These are phyloP conservation scores for Drosophila auraria DNA, from an alignment of 1,140 invertebrate genomes.

Conservation along the genomic window DNA sequence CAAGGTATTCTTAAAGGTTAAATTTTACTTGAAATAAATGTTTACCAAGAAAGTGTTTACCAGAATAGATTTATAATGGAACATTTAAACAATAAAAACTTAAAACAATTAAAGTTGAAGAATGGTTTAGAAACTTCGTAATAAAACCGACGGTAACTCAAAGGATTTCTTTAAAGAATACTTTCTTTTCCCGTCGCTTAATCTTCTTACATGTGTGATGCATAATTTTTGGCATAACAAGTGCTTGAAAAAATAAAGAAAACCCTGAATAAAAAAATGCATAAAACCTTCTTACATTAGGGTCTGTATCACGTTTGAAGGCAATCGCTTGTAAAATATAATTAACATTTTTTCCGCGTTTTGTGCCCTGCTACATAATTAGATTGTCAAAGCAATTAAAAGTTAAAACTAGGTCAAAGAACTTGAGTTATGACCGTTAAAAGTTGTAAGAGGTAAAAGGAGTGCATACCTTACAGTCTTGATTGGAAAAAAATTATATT, in stretches of 20 bases:
- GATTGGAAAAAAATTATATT: too few species aligned
- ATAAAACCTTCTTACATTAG: background rate
- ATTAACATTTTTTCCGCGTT: slow-evolving; percentile 36
- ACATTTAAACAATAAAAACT: too few species aligned
- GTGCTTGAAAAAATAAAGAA: background rate
- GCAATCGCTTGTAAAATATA: slow-evolving; percentile 59
- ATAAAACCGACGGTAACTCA: background rate
- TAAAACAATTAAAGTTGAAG: too few species aligned
- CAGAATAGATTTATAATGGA: background rate
- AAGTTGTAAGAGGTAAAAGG: background rate
- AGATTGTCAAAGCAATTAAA: slow-evolving; percentile 3
- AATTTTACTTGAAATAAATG: background rate
- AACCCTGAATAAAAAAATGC: background rate
- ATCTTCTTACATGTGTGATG: background rate
- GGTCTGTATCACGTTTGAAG: slow-evolving; percentile 15
- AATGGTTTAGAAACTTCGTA: background rate
- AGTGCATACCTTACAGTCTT: too few species aligned
- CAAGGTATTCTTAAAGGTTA: slow-evolving; percentile 60
- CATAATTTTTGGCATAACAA: background rate
- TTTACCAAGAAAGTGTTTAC: background rate
- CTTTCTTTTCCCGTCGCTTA: background rate
- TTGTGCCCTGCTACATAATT: slow-evolving; percentile 4
- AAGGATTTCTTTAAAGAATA: too few species aligned
- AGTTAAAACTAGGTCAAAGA: background rate
- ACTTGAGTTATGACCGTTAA: background rate